Evolutionary conservation across 2,797 vertebrate genomes (phyloP).

Genomic region (Hirundo rustica): DNA sequence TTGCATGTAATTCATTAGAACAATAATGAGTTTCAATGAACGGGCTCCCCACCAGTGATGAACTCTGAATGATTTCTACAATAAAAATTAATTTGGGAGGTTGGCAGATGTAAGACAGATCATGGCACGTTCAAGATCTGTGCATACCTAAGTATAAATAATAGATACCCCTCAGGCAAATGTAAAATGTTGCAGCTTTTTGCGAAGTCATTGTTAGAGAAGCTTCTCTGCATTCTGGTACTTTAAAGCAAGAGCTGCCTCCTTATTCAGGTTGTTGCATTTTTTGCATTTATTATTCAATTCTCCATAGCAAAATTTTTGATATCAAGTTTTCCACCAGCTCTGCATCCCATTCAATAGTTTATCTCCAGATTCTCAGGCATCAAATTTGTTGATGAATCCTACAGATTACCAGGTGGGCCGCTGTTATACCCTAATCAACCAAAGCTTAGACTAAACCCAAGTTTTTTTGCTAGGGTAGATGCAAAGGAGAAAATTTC

Average conservation of each 20-base stretch:
- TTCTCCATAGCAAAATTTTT: neutral
- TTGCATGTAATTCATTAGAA: constrained; percentile 59
- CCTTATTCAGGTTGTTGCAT: neutral
- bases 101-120: neutral
- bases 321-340: neutral
- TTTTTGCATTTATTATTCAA: neutral
- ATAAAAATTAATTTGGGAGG: constrained; percentile 37
- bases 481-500: neutral
- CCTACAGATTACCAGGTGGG: neutral
- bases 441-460: neutral
- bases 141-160: constrained; percentile 16
- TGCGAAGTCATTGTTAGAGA: neutral
- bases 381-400: neutral
- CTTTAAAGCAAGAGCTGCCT: neutral
- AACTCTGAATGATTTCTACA: constrained; percentile 43
- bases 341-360: neutral
- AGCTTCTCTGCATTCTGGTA: neutral
- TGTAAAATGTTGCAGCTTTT: neutral
- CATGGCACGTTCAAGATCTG: neutral
- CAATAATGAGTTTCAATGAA: constrained; percentile 65
- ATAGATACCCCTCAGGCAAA: neutral
- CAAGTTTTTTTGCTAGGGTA: neutral
- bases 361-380: neutral
- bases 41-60: constrained; percentile 32
- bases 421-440: neutral